Conservation (phyloP, 2,888 invertebrate genomes). For the Andrena trimmerana region DNA sequence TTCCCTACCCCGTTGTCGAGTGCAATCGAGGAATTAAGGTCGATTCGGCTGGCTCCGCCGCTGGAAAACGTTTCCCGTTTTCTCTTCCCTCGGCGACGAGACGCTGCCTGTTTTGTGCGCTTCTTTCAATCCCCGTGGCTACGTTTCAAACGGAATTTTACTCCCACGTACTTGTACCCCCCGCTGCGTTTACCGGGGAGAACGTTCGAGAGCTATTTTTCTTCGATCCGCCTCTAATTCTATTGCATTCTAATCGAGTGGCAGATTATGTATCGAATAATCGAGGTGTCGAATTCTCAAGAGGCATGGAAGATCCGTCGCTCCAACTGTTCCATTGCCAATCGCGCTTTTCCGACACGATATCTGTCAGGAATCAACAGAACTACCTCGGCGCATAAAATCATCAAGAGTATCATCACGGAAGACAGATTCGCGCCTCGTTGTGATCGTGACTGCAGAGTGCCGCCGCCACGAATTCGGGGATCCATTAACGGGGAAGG, state of each 20-base stretch:
- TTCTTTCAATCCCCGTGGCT: neutral
- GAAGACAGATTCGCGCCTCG: conserved; percentile 62
- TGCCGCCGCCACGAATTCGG: conserved; percentile 75
- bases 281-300: no score
- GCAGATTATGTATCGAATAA: no score
- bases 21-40: conserved; percentile 52
- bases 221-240: neutral
- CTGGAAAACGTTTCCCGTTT: conserved; percentile 6
- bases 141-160: neutral
- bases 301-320: no score
- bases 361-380: neutral
- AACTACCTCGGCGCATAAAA: conserved; percentile 33
- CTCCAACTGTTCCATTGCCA: no score
- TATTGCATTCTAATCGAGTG: no score
- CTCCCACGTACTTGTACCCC: no score
- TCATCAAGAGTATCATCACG: conserved; percentile 53
- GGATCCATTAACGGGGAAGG: conserved; percentile 75
- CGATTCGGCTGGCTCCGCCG: conserved; percentile 1
- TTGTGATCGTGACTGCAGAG: conserved; percentile 71
- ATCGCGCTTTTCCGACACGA: neutral
- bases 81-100: neutral
- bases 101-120: neutral
- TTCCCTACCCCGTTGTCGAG: conserved; percentile 21
- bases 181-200: no score
- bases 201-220: neutral